These are phyloP conservation scores for Nibea albiflora DNA, from an alignment of 2,113 vertebrate species.

Conservation along the genomic window DNA sequence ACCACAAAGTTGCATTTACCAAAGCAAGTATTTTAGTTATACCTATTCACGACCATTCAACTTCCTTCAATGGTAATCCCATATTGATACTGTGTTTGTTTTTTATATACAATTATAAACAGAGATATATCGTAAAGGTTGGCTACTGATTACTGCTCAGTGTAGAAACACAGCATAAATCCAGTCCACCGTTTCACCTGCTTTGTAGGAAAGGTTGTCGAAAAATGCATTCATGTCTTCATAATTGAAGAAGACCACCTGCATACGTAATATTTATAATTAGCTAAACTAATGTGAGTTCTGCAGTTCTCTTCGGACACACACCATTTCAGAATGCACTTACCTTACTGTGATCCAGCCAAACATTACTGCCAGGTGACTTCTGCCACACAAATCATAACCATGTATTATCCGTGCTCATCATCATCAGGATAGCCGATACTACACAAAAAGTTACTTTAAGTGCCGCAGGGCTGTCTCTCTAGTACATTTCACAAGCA, in stretches of 20 bases:
- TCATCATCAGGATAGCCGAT: not conserved
- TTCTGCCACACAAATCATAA: not conserved
- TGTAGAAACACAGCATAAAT: too few species aligned
- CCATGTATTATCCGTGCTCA: slow-evolving; percentile 3
- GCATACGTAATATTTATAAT: not conserved
- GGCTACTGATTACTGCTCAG: too few species aligned
- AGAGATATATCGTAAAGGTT: too few species aligned
- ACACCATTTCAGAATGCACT: not conserved
- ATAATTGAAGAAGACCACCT: not conserved
- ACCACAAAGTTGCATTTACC: too few species aligned
- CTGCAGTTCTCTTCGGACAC: not conserved
- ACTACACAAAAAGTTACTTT: not conserved
- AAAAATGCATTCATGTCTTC: not conserved
- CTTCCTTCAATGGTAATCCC: too few species aligned
- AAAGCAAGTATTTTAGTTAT: too few species aligned
- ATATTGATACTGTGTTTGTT: too few species aligned
- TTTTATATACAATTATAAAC: too few species aligned
- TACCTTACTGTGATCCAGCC: slow-evolving; percentile 33
- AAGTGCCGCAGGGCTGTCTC: not conserved
- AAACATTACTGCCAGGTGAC: slow-evolving; percentile 21
- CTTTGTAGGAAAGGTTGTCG: not conserved
- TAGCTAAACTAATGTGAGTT: not conserved
- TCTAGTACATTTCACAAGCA: slow-evolving; percentile 27
- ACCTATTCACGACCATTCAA: too few species aligned
- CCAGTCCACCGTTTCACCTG: not conserved